A percentile compares a stretch with the other conserved stretches of the same genome.
Conservation (phyloP, 2,888 invertebrate genomes). For the Neoaliturus tenellus region DNA sequence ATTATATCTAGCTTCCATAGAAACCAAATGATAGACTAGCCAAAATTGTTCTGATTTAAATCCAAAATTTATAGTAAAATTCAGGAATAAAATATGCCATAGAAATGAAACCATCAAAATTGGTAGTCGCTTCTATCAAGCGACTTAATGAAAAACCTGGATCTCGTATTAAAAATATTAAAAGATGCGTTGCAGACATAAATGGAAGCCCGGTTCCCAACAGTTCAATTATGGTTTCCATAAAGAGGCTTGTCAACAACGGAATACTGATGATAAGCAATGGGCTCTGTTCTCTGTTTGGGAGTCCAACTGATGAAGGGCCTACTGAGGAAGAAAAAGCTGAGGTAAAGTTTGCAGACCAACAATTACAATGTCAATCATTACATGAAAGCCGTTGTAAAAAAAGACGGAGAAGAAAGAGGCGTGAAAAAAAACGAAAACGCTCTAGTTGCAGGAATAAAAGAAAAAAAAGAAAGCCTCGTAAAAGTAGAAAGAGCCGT, state of each 20-base stretch:
- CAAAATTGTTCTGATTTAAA: not conserved
- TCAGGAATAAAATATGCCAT: not conserved
- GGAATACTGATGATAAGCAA: not conserved
- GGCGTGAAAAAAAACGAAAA: no score
- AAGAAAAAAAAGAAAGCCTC: no score
- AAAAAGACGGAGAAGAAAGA: not conserved
- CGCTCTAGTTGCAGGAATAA: no score
- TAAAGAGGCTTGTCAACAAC: not conserved
- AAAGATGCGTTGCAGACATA: not conserved
- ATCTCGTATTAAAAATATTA: not conserved
- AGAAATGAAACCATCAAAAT: not conserved
- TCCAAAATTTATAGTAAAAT: not conserved
- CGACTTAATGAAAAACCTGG: not conserved
- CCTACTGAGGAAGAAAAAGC: not conserved
- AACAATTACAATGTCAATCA: not conserved
- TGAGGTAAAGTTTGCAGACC: no score
- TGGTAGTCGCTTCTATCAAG: not conserved
- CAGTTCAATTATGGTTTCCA: not conserved
- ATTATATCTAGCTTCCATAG: not conserved
- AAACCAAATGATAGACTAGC: not conserved
- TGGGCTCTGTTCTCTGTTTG: not conserved
- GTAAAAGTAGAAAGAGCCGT: no score
- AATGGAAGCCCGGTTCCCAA: not conserved
- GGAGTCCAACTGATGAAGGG: not conserved
- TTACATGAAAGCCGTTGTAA: not conserved